Base-by-base conservation (phyloP, 2,888 invertebrate species). In the Prenolepis imparis region DNA sequence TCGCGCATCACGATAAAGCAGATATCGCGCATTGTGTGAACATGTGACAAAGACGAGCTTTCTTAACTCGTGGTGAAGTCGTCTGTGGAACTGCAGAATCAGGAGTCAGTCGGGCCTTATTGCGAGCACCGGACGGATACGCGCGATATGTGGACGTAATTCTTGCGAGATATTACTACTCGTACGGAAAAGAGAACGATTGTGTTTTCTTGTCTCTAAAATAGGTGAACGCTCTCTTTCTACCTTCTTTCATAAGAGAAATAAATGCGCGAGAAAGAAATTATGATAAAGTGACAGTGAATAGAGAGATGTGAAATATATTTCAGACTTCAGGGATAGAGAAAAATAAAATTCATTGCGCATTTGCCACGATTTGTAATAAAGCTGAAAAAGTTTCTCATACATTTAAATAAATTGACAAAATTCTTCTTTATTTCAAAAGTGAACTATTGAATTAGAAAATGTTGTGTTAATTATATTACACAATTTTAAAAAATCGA, bases 211-310 rank as follows among this genome's bases (percentile, higher is more conserved):
- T 44, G 21, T 63, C 15, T 44, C 11, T 64, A 32, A 64, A 48
- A 64, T n/a, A 28, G 21, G 44, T 8, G 64, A 48, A 48, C 11
- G 6, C 12, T 44, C 15, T 32, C 18, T 18, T 48, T 48, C 18
- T 59, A 24, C 15, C 41, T 36, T 28, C 1, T 18, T n/a, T 48
- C 21, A 21, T 32, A 44, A 15, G 21, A 48, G 64, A 75, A 18
- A 64, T 48, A 64, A 75, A 48, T 64, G 18, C 15, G 18, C 48
- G 48, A 32, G 66, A 11, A 48, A 21, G 21, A 48, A 41, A 59
- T 18, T 1, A 12, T 11, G n/a, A 73, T 59, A 73, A 73, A 73
- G 59, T 72, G 55, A n/a, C n/a, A n/a, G 41, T 73, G n/a, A 73
- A 73, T 73, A 39, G 28, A 6, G 15, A 73, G 28, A 41, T 15